A percentile compares a stretch with the other conserved stretches of the same genome.
phyloP scores from a whole-genome alignment of 2,113 vertebrate genomes.

The Xiphias gladius region DNA sequence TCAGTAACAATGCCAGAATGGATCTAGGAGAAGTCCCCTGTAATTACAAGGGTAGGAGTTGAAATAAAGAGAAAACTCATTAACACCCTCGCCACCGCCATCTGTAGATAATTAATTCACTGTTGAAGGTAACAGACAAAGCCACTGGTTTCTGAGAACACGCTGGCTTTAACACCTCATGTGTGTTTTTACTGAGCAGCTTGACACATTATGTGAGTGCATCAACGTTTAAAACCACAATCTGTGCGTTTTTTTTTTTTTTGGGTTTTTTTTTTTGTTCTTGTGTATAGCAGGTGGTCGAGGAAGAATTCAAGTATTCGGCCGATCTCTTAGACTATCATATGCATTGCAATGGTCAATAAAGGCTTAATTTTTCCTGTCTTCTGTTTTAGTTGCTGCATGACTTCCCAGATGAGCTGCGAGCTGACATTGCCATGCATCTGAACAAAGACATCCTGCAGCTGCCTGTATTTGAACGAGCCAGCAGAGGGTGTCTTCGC shows the following conservation, averaged over 20 bases:
- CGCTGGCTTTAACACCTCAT: constrained; percentile 36
- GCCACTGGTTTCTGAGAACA: constrained; percentile 48
- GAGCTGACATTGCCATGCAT: constrained; percentile 95
- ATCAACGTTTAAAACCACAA: not conserved
- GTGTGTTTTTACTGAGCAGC: constrained; percentile 36
- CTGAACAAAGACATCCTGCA: constrained; percentile 98
- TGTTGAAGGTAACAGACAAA: constrained; percentile 58
- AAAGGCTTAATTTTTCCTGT: not conserved
- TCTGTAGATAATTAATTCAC: constrained; percentile 75
- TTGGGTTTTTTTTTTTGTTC: not conserved
- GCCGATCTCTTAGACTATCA: not conserved
- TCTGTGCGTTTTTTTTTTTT: not conserved
- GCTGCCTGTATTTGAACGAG: constrained; percentile 91
- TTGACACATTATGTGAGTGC: constrained; percentile 19
- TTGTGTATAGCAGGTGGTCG: not conserved
- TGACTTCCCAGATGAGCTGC: constrained; percentile 96
- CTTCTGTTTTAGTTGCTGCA: constrained; percentile 88
- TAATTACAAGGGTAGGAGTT: constrained; percentile 53
- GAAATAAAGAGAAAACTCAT: constrained; percentile 66
- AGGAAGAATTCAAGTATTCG: not conserved
- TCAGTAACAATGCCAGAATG: constrained; percentile 25
- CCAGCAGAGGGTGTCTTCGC: constrained; percentile 94
- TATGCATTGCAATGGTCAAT: not conserved
- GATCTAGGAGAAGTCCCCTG: constrained; percentile 31
- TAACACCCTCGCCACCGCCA: constrained; percentile 66